Conservation (phyloP, 2,797 vertebrate genomes). For the Spinus olivaceus region DNA sequence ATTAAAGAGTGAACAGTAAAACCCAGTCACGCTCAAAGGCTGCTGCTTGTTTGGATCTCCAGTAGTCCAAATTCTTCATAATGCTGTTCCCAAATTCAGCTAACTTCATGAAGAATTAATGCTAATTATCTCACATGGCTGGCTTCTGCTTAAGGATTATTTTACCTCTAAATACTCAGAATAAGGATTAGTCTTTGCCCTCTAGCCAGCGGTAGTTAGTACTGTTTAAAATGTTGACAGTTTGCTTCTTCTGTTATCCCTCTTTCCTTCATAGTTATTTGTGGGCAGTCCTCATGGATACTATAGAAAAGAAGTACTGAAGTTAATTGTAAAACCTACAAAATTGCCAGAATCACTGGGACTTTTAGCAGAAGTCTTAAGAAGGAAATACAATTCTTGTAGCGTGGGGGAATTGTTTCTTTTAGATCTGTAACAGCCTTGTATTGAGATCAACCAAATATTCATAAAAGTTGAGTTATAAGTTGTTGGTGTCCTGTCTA, state of each 20-base stretch:
- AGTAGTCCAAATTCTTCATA: neutral
- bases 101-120: neutral
- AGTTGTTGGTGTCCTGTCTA: neutral
- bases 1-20: neutral
- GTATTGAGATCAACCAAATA: neutral
- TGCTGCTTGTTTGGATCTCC: neutral
- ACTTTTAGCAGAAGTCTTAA: neutral
- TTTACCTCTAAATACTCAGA: neutral
- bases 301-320: neutral
- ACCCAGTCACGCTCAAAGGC: neutral
- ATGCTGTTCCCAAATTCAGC: neutral
- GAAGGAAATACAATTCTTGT: neutral
- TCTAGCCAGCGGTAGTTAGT: neutral
- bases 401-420: neutral
- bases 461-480: neutral
- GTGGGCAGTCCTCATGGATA: neutral
- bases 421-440: neutral
- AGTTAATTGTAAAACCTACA: neutral
- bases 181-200: neutral
- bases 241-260: neutral
- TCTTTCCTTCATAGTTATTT: neutral
- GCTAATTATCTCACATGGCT: neutral
- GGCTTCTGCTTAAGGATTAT: neutral
- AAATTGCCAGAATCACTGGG: neutral
- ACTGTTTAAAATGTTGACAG: neutral